Percentiles rank a stretch among this genome's conserved stretches.
phyloP scores from a whole-genome alignment of 2,113 vertebrate genomes.

The Ictalurus furcatus region DNA sequence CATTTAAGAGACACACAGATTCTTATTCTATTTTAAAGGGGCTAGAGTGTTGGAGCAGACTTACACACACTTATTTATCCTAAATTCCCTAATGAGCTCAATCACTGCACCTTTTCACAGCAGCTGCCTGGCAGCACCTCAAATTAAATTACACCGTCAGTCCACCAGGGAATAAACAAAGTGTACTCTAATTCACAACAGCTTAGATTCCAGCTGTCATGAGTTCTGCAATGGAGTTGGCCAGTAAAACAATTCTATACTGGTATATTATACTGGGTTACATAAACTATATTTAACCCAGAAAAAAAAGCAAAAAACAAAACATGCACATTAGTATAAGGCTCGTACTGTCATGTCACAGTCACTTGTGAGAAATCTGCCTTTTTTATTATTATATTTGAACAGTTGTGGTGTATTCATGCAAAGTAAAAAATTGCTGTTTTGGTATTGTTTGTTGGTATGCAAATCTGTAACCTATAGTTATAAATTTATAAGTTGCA shows the following conservation, averaged over 20 bases:
- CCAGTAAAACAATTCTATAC: background rate
- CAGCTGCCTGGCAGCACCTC: slow-evolving; percentile 3
- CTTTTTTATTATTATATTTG: background rate
- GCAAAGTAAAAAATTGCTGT: background rate
- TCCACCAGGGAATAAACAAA: slow-evolving; percentile 29
- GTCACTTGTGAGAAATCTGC: background rate
- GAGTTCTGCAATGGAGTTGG: background rate
- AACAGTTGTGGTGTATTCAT: background rate
- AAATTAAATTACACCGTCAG: slow-evolving; percentile 12
- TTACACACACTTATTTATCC: slow-evolving; percentile 20
- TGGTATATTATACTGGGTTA: background rate
- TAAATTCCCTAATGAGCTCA: slow-evolving; percentile 34
- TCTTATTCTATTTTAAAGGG: background rate
- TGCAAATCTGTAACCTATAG: no score
- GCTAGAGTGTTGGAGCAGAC: background rate
- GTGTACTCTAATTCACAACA: background rate
- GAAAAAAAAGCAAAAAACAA: background rate
- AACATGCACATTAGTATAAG: background rate
- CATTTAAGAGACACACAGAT: background rate
- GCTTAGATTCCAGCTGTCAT: slow-evolving; percentile 13
- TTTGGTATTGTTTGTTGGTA: no score
- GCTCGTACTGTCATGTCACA: background rate
- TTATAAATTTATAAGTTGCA: no score
- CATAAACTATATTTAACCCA: background rate
- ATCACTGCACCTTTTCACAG: slow-evolving; percentile 9